Evolutionary conservation across 2,113 vertebrate genomes (phyloP).

Genomic region (Prunella himalayana): DNA sequence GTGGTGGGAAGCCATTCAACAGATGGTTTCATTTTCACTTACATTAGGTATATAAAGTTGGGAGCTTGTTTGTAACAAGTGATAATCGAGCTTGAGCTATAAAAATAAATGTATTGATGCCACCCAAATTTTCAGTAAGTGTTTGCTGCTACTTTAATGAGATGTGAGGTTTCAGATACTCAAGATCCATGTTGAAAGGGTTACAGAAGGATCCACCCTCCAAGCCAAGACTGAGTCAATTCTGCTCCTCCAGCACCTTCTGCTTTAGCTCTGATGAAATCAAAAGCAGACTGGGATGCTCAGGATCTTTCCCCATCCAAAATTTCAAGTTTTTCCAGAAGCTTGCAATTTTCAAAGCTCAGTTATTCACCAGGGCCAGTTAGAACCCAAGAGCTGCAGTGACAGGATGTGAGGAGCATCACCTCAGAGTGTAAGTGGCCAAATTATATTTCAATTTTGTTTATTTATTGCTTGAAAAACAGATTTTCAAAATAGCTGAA

Average conservation of each 20-base stretch:
- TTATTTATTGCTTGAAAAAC: not conserved
- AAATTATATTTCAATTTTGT: not conserved
- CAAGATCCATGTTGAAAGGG: not conserved
- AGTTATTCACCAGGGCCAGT: not conserved
- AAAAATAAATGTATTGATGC: not conserved
- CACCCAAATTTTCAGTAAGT: not conserved
- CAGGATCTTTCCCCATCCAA: not conserved
- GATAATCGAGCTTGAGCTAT: not conserved
- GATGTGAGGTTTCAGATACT: not conserved
- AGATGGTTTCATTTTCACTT: slow-evolving; percentile 61
- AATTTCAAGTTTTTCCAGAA: not conserved
- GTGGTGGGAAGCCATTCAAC: slow-evolving; percentile 17
- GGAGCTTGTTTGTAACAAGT: slow-evolving; percentile 15
- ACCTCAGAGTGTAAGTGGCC: not conserved
- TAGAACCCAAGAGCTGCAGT: not conserved
- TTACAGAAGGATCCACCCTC: not conserved
- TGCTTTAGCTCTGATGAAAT: not conserved
- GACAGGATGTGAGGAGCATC: not conserved
- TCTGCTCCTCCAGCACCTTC: not conserved
- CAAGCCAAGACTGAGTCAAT: not conserved
- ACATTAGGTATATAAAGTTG: slow-evolving; percentile 18
- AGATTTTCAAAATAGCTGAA: not conserved
- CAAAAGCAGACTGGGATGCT: not conserved
- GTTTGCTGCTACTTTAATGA: not conserved
- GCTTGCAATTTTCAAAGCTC: not conserved